Conservation (phyloP, 2,113 vertebrate species). For the Psilopogon haemacephalus region DNA sequence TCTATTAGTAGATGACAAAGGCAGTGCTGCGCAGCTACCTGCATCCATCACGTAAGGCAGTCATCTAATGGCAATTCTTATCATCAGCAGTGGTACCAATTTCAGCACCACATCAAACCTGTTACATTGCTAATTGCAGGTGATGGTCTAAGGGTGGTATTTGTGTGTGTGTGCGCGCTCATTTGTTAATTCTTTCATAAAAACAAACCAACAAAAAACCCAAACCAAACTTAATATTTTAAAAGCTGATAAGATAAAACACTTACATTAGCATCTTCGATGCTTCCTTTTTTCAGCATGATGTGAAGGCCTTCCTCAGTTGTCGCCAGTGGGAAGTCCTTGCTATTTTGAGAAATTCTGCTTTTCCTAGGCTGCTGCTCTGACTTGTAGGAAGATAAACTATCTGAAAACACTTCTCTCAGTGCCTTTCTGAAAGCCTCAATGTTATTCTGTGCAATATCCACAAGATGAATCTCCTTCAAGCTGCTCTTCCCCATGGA, state of each 20-base stretch:
- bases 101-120: not conserved
- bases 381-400: fast-evolving
- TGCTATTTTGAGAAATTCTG: not conserved
- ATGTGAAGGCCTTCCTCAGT: conserved; percentile 81
- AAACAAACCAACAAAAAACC: not conserved
- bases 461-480: conserved; percentile 82
- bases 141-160: no score
- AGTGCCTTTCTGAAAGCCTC: conserved; percentile 73
- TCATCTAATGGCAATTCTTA: not conserved
- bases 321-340: not conserved
- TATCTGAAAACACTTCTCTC: conserved; percentile 61
- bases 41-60: not conserved
- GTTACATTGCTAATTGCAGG: not conserved
- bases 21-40: not conserved
- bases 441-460: conserved; percentile 52
- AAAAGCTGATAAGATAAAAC: not conserved
- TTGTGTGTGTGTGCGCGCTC: not conserved
- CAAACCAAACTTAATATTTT: not conserved
- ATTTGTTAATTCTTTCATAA: not conserved
- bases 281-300: conserved; percentile 66
- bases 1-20: not conserved
- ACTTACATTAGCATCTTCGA: conserved; percentile 83
- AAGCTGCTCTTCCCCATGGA: conserved; percentile 22
- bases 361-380: not conserved
- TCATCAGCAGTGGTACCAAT: not conserved